phyloP scores from a whole-genome alignment of 2,113 vertebrate genomes.

The Dicerorhinus sumatrensis region DNA sequence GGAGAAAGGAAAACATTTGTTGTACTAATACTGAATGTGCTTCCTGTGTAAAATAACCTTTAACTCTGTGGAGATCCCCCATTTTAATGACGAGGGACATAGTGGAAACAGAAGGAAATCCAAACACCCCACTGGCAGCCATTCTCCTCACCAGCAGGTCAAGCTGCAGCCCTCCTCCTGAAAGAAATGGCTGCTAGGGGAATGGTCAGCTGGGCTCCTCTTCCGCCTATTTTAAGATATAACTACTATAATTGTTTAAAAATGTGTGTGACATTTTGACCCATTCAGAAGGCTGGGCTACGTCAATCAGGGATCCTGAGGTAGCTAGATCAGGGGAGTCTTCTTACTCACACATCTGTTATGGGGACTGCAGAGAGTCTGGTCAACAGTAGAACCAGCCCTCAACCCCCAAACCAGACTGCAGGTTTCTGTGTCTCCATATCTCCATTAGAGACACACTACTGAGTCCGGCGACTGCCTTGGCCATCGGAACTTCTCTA shows the following conservation, averaged over 20 bases:
- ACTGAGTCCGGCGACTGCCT: neutral
- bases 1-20: slow-evolving; percentile 61
- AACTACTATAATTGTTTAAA: neutral
- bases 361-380: neutral
- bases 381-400: neutral
- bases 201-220: neutral
- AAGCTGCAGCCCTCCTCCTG: neutral
- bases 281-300: neutral
- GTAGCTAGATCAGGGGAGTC: neutral
- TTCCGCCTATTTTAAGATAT: neutral
- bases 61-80: slow-evolving; percentile 64
- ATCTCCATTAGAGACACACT: neutral
- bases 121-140: neutral
- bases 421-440: neutral
- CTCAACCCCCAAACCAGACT: neutral
- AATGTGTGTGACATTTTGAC: neutral
- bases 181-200: neutral
- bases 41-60: slow-evolving; percentile 73
- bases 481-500: neutral
- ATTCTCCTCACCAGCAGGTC: neutral
- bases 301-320: neutral
- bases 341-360: neutral
- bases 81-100: slow-evolving; percentile 27
- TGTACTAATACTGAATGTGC: slow-evolving; percentile 70
- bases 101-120: slow-evolving; percentile 32